Base-by-base conservation (phyloP, 92 coral and sea anemone genomes). In the Paramuricea clavata region DNA sequence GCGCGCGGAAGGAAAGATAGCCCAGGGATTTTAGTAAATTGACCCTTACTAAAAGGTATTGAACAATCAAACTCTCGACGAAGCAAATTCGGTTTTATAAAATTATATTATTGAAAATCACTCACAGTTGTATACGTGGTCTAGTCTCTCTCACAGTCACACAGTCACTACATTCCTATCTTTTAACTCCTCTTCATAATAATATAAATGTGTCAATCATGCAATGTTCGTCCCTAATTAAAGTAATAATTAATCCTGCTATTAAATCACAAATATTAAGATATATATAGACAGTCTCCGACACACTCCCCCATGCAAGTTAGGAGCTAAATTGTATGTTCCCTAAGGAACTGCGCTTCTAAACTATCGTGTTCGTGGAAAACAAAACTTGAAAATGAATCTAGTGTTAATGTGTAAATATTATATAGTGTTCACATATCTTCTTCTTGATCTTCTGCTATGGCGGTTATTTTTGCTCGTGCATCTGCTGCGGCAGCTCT, bases 401-500 rank as follows among this genome's bases (percentile, higher is more conserved):
- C n/a, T n/a, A n/a, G 74, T 6, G 34, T 10, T 67, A 25, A 28
- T 1, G 74, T 28, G 6, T 25, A 12, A 25, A 2, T 16, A 67
- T 0, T 0, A 3, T 2, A 17, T 67, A 6, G 6, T 15, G 17
- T 8, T 71, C 28, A 71, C 3, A 3, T 12, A 16, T 32, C 49
- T 12, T 71, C 77, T 69, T 49, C 86, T 1, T 1, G n/a, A n/a
- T n/a, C 27, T 68, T 83, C 69, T 15, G 81, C 69, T 28, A 56
- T 85, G 13, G 43, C 88, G n/a, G 36, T 50, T 59, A 61, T 81
- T 16, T 69, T 65, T 16, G 30, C 34, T 17, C 19, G 19, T 13
- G 78, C 86, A 8, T 47, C 86, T 2, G 56, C 76, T 0, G 78
- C 77, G 2, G 86, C 86, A 1, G 56, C 64, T 62, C 86, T 33